Base-by-base conservation (phyloP, 2,888 invertebrate genomes). In the Synanthedon formicaeformis region DNA sequence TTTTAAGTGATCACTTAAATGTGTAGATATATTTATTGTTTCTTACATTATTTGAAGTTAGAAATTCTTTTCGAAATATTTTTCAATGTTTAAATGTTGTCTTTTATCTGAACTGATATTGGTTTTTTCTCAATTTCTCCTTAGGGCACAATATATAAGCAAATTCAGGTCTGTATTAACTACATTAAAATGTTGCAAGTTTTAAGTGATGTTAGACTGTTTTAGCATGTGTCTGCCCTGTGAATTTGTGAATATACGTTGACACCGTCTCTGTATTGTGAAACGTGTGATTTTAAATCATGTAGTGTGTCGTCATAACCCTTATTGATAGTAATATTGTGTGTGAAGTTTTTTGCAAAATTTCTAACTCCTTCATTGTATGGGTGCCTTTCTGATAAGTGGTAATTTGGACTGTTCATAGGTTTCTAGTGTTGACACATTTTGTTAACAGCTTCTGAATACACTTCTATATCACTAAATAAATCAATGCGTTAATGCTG, bases 91-190 rank as follows among this genome's bases (percentile, higher is more conserved):
- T 34, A 54, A 27, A 51, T 50, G 40, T 45, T 13, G 6, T 18
- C 49, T 49, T 49, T 13, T 6, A 50, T 40, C 34, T 50, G 14
- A 60, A 69, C 67, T 78, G 69, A 78, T 61, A 65, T 68, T 67
- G 58, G 64, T 65, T 64, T 66, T 51, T 67, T 10, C 64, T 51
- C 63, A 67, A 83, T 86, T 78, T 81, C 70, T 86, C 80, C 77
- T 74, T 85, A 88, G 88, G 87, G 73, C 74, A 82, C 87, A 83
- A 81, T 85, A 72, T 88, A 76, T 88, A 88, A 88, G 70, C 86
- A 87, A 81, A 88, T 88, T 69, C 85, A 88, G 88, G 88, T 88
- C 81, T 83, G 88, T 88, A 88, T 81, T 69, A 40, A 59, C 65
- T 69, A 58, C 66, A 60, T 65, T 67, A 62, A 66, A 66, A 53